These are phyloP conservation scores for Acronicta alni DNA, from an alignment of 2,888 invertebrate species.

Conservation along the genomic window DNA sequence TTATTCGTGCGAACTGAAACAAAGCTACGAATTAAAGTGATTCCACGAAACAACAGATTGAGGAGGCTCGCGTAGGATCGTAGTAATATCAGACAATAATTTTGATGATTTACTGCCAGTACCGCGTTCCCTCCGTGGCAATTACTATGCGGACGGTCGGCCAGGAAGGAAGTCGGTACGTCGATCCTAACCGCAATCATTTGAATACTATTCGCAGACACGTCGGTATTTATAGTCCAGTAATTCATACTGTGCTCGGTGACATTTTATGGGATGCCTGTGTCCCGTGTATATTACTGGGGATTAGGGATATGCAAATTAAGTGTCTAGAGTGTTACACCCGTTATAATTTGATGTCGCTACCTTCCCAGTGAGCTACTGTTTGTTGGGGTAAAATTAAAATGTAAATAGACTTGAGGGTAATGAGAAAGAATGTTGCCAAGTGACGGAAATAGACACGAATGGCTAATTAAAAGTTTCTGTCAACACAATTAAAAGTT, in stretches of 20 bases:
- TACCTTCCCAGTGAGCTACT: conserved; percentile 40
- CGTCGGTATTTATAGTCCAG: conserved; percentile 81
- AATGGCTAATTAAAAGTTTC: conserved; percentile 30
- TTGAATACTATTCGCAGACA: conserved; percentile 83
- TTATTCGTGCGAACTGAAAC: conserved; percentile 75
- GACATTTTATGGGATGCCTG: conserved; percentile 82
- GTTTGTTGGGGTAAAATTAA: conserved; percentile 46
- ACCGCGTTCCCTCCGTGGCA: conserved; percentile 78
- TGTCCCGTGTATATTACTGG: conserved; percentile 73
- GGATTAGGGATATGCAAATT: conserved; percentile 74
- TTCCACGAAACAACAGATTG: conserved; percentile 80
- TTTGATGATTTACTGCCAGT: conserved; percentile 84
- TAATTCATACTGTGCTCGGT: conserved; percentile 80
- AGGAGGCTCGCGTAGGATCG: conserved; percentile 71
- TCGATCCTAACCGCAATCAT: conserved; percentile 86
- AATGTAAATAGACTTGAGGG: conserved; percentile 42
- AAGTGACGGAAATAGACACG: conserved; percentile 9
- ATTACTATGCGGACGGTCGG: conserved; percentile 85
- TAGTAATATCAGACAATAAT: conserved; percentile 87
- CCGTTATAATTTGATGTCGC: conserved; percentile 57
- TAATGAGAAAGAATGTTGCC: conserved; percentile 30
- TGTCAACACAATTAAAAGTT: conserved; percentile 13
- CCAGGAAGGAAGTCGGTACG: conserved; percentile 85
- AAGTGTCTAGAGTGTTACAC: conserved; percentile 62
- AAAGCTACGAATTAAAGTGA: conserved; percentile 78